phyloP scores from a whole-genome alignment of 2,113 vertebrate species.

The Suricata suricatta region DNA sequence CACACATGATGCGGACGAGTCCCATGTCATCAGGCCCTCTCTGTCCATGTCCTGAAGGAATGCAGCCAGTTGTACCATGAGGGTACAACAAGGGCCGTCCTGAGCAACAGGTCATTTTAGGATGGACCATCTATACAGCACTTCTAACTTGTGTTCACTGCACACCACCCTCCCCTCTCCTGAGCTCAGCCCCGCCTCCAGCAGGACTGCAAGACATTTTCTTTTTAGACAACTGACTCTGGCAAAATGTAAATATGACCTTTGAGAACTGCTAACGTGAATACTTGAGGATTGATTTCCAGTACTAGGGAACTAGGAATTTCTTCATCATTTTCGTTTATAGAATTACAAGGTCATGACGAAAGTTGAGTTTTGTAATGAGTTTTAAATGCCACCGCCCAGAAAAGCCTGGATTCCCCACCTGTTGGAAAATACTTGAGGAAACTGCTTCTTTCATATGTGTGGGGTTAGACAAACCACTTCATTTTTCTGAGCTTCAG shows the following conservation, averaged over 20 bases:
- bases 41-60: not conserved
- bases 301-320: conserved; percentile 43
- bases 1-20: not conserved
- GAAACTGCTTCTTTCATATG: not conserved
- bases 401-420: not conserved
- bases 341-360: not conserved
- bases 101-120: not conserved
- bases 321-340: not conserved
- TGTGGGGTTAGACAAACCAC: not conserved
- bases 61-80: not conserved
- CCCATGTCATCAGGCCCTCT: not conserved
- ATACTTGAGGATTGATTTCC: not conserved
- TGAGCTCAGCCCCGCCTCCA: not conserved
- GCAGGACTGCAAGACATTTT: not conserved
- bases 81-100: not conserved
- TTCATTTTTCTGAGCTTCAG: not conserved
- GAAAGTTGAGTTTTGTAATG: not conserved
- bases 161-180: not conserved
- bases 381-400: not conserved
- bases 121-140: not conserved
- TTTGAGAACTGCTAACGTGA: conserved; percentile 10
- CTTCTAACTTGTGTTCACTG: not conserved
- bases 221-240: not conserved
- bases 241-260: conserved; percentile 12
- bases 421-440: not conserved